These are phyloP conservation scores for Denticeps clupeoides DNA, from an alignment of 2,797 vertebrate genomes.

Conservation along the genomic window DNA sequence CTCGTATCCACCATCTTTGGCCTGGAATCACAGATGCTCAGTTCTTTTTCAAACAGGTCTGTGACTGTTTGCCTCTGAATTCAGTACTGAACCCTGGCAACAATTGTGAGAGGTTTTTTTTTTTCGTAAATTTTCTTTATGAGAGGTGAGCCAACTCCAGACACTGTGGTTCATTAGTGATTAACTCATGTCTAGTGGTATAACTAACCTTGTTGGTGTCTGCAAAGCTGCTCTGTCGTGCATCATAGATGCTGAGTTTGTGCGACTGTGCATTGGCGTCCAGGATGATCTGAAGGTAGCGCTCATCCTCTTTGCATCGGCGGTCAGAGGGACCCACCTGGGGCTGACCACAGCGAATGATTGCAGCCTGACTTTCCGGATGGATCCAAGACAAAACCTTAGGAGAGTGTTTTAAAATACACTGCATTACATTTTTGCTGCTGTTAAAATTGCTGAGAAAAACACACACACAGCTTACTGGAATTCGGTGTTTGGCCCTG, in stretches of 20 bases:
- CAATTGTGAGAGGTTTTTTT: no score
- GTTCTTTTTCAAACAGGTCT: neutral
- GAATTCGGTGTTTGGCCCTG: constrained; percentile 83
- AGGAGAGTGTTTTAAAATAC: neutral
- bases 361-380: constrained; percentile 87
- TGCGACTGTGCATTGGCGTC: constrained; percentile 96
- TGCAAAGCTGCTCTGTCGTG: constrained; percentile 79
- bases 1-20: constrained; percentile 89
- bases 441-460: no score
- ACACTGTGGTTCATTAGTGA: no score
- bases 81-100: no score
- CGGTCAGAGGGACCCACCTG: constrained; percentile 82
- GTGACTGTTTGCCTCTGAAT: no score
- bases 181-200: no score
- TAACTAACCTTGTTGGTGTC: constrained; percentile 92
- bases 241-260: constrained; percentile 89
- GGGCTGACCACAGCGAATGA: constrained; percentile 84
- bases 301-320: constrained; percentile 90
- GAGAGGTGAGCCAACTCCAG: no score
- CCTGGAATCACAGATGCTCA: constrained; percentile 43
- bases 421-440: no score
- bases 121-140: no score
- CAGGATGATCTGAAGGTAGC: constrained; percentile 86
- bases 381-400: constrained; percentile 96
- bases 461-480: constrained; percentile 60